Evolutionary conservation across 2,797 vertebrate species (phyloP).

Genomic region (Coluber constrictor): DNA sequence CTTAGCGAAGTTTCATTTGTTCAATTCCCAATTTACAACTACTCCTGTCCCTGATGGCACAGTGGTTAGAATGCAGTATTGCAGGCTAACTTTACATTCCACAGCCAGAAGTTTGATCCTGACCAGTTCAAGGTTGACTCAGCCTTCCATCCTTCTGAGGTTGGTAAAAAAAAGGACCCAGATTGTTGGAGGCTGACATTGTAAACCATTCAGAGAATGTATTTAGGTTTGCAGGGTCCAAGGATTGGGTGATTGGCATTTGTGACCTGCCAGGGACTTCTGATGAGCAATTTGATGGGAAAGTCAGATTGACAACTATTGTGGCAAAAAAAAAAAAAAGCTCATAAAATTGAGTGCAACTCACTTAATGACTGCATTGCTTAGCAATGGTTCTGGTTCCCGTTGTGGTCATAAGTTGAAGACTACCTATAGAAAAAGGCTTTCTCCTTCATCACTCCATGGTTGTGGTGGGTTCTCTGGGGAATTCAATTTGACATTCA

Average conservation of each 20-base stretch:
- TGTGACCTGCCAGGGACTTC: not conserved
- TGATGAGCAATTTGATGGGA: not conserved
- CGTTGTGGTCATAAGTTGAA: not conserved
- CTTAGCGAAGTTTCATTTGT: not conserved
- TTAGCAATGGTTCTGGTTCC: not conserved
- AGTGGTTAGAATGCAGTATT: no score
- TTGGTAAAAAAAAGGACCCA: no score
- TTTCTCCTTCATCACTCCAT: not conserved
- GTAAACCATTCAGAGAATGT: no score
- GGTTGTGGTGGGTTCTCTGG: not conserved
- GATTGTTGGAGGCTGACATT: no score
- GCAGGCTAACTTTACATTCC: no score
- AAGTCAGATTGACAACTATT: not conserved
- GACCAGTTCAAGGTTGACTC: no score
- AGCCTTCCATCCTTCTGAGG: no score
- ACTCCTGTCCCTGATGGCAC: no score
- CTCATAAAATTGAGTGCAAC: not conserved
- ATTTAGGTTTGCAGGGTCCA: not conserved
- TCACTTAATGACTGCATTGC: not conserved
- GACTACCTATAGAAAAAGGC: not conserved
- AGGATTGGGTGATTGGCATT: not conserved
- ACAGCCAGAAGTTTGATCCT: no score
- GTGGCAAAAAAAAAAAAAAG: not conserved
- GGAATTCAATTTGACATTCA: not conserved
- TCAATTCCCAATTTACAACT: not conserved